Evolutionary conservation across 1,140 invertebrate species (phyloP), one percentile per base, ranked within the genome.

Genomic region (Phthorimaea operculella): DNA sequence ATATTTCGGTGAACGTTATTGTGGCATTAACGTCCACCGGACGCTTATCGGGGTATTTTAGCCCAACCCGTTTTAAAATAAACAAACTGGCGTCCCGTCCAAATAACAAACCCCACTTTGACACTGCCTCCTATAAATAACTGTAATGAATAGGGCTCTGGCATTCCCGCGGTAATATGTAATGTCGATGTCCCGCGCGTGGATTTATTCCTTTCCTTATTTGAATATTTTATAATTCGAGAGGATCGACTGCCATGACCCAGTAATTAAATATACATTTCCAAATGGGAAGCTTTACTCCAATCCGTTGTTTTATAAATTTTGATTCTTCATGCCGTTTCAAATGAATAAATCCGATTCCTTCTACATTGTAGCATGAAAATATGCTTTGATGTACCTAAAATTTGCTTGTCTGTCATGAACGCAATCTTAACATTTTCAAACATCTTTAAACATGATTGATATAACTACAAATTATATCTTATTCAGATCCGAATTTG

Each of bases 41-140:
- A 74, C 76, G 78, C 72, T 81, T 81, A 81, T 80, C 80, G 70
- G 63, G 62, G 59, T 77, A 74, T 79, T 83, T 83, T 66, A 76
- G 68, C 70, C 66, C 66, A 76, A 80, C 76, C 62, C 71, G 74
- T 79, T 83, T 67, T 65, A 73, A 79, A 81, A 83, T 81, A 83
- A 83, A 82, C 78, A 80, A 81, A 76, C 74, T 54, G 68, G 58
- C 69, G 61, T 72, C 63, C 73, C 67, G 65, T 74, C 73, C 73
- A 70, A 76, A 76, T 81, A 81, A 79, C 75, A 72, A 73, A 67
- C 68, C 70, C 64, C 66, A 67, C 66, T 77, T 83, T 79, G 79
- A 81, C 78, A 81, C 68, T 73, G 72, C 66, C 72, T 66, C 67
- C 78, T 83, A 83, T 83, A 81, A 83, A 83, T 83, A 81, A 80